Evolutionary conservation across 2,888 invertebrate genomes (phyloP).

Genomic region (Diploptera punctata): DNA sequence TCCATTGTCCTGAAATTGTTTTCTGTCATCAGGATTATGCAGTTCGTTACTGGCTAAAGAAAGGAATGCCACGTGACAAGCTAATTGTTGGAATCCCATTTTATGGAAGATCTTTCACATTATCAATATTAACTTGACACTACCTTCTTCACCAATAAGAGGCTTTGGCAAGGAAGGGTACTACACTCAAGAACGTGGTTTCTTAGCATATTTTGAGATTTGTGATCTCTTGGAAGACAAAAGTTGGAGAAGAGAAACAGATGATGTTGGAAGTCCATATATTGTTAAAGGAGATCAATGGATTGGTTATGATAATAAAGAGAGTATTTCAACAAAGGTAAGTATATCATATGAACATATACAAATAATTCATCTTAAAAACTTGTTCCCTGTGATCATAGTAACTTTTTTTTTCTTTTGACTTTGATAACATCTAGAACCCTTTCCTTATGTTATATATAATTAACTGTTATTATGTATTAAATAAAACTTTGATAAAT

Average conservation of each 20-base stretch:
- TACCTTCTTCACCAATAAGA: constrained; percentile 1
- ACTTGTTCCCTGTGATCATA: too few relatives aligned
- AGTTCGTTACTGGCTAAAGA: constrained; percentile 79
- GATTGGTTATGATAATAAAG: constrained; percentile 78
- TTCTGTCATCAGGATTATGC: constrained; percentile 70
- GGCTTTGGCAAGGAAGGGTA: constrained; percentile 70
- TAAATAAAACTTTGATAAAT: too few relatives aligned
- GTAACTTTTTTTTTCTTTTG: too few relatives aligned
- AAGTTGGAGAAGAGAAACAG: constrained; percentile 61
- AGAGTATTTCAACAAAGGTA: constrained; percentile 71
- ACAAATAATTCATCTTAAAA: too few relatives aligned
- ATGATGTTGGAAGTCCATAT: constrained; percentile 70
- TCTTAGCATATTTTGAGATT: constrained; percentile 77
- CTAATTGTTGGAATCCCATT: constrained; percentile 87
- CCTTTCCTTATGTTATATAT: too few relatives aligned
- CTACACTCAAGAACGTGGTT: constrained; percentile 72
- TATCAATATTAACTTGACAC: constrained; percentile 52
- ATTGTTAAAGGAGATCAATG: constrained; percentile 74
- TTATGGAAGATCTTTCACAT: constrained; percentile 77
- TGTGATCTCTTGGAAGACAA: constrained; percentile 56
- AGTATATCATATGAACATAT: too few relatives aligned
- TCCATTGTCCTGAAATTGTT: not conserved
- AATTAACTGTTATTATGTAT: too few relatives aligned
- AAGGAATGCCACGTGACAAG: constrained; percentile 80
- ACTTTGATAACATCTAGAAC: too few relatives aligned